Evolutionary conservation across 1,140 invertebrate genomes (phyloP), one percentile per base, ranked within the genome.

Genomic region (Diploscapter pachys): DNA sequence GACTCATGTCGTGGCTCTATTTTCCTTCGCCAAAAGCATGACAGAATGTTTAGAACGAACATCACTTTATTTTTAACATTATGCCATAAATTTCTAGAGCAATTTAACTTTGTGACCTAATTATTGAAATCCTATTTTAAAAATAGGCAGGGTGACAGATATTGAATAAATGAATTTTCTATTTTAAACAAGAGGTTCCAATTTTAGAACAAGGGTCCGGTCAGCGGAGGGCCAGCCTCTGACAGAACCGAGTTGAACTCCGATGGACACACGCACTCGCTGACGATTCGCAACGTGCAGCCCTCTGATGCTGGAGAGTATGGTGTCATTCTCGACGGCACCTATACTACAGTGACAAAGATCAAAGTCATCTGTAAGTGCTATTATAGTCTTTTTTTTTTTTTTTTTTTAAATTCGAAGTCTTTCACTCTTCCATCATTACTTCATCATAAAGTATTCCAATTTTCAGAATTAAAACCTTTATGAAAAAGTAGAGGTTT

Each of bases 261-360:
- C n/a, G 61, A 72, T 68, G 63, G 52, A n/a, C 71, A n/a, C n/a
- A n/a, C 53, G 8, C 79, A 80, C 54, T 70, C 62, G 31, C 71
- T 80, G 6, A 73, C 80, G 4, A 80, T 80, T 63, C 55, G 63
- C 4, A 55, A 63, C 11, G 70, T 81, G 51, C 31, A 59, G 6
- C 53, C 61, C n/a, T 71, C 59, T 8, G 79, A 80, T 73, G 56
- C 54, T n/a, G 79, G 79, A 5, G 80, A 81, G 62, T 80, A 80
- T 67, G 79, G 79, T 57, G 79, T 80, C 9, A n/a, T 68, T 6
- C 71, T 80, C 9, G 73, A 73, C 13, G 79, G 71, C 49, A 54
- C 53, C 4, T 81, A 81, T 57, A 80, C 72, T 61, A 63, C 79
- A 50, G 80, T 80, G 53, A 81, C 79, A n/a, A 77, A 75, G 69